phyloP scores from a whole-genome alignment of 2,797 vertebrate species.

The Ceryle rudis region DNA sequence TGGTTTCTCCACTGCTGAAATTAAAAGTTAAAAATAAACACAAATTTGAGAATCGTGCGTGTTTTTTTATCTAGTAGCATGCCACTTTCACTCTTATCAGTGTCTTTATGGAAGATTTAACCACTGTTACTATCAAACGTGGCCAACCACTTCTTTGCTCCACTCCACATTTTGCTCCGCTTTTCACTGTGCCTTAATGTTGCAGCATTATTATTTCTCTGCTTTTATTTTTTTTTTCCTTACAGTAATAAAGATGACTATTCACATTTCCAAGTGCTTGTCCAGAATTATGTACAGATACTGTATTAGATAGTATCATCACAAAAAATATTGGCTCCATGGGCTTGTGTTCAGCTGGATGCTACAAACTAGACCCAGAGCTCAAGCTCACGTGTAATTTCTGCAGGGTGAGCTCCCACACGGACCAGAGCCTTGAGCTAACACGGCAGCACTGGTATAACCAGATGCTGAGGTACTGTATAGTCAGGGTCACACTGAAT shows the following conservation, averaged over 20 bases:
- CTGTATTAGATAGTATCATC: background rate
- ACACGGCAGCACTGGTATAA: background rate
- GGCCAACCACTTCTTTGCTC: background rate
- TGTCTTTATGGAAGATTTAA: background rate
- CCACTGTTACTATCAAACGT: background rate
- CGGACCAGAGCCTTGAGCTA: background rate
- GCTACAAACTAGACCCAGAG: background rate
- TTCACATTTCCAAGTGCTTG: background rate
- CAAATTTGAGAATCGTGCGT: background rate
- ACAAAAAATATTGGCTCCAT: background rate
- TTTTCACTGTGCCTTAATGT: background rate
- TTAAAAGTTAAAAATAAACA: background rate
- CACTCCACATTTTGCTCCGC: background rate
- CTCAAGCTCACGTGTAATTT: background rate
- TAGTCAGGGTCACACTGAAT: background rate
- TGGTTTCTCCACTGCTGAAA: background rate
- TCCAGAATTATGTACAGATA: background rate
- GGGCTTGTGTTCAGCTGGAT: background rate
- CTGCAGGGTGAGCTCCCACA: background rate
- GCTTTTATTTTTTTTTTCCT: background rate
- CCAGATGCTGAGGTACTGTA: background rate
- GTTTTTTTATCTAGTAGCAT: background rate
- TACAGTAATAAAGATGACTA: background rate
- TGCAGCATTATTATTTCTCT: background rate
- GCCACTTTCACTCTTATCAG: background rate